Percentiles rank a stretch among this genome's conserved stretches.
These are phyloP conservation scores for Poliocrania exsul DNA, from an alignment of 2,797 vertebrate genomes.

Conservation along the genomic window DNA sequence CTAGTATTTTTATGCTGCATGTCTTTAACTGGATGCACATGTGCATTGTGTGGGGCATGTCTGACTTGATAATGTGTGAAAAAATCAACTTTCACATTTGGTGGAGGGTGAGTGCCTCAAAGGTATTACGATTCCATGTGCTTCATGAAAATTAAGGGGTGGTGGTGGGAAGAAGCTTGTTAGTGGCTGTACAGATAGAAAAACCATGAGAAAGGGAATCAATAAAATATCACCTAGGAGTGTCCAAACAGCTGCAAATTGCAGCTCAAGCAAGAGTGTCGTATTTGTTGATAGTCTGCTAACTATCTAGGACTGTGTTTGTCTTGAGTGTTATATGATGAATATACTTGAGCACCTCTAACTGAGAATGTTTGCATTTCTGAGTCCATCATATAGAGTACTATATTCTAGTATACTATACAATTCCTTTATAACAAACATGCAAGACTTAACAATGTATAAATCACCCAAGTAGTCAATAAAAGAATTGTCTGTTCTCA, in stretches of 20 bases:
- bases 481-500: background rate
- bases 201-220: background rate
- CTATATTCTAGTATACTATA: background rate
- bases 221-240: background rate
- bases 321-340: background rate
- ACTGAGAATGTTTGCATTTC: background rate
- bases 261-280: background rate
- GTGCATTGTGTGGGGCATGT: background rate
- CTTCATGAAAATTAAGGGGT: background rate
- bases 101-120: background rate
- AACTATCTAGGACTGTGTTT: background rate
- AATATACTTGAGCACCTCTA: background rate
- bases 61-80: background rate
- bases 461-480: background rate
- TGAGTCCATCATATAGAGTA: background rate
- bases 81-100: background rate
- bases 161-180: background rate
- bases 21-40: background rate
- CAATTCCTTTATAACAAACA: background rate
- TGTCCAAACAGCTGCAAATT: background rate
- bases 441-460: background rate
- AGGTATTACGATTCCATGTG: background rate
- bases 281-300: background rate
- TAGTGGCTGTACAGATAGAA: background rate
- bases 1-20: fast-evolving